Evolutionary conservation across 2,113 vertebrate genomes (phyloP).

Genomic region (Oenanthe oenanthe): DNA sequence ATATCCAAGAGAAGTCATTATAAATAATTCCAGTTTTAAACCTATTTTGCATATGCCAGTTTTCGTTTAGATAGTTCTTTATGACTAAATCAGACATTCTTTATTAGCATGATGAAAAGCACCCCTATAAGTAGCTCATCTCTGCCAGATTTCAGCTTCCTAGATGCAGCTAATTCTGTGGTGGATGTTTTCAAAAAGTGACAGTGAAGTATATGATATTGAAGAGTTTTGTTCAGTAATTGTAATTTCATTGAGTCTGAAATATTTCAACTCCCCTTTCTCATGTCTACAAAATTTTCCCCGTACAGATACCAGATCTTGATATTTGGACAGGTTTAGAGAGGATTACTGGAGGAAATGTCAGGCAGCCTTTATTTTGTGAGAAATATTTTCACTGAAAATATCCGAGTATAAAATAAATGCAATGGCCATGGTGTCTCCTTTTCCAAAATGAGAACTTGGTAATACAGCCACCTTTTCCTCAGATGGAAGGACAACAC

Average conservation of each 20-base stretch:
- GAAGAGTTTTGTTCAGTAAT: background rate
- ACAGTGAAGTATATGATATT: background rate
- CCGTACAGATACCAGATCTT: background rate
- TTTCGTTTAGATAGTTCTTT: background rate
- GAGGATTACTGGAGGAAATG: background rate
- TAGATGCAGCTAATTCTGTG: background rate
- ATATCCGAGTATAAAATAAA: background rate
- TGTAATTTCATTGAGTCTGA: background rate
- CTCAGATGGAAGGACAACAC: background rate
- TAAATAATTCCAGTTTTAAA: background rate
- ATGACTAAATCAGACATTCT: background rate
- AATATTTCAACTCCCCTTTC: background rate
- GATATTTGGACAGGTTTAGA: background rate
- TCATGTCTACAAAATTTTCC: background rate
- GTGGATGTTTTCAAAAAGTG: background rate
- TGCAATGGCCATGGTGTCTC: background rate
- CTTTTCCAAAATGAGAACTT: background rate
- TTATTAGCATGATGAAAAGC: background rate
- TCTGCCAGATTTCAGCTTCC: slow-evolving; percentile 3
- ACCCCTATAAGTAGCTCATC: background rate
- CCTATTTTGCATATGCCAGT: background rate
- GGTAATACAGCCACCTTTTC: background rate
- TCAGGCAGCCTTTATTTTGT: background rate
- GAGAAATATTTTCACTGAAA: background rate
- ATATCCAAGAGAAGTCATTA: background rate